Evolutionary conservation across 2,797 vertebrate genomes (phyloP).

Genomic region (Enteromius viviparus): DNA sequence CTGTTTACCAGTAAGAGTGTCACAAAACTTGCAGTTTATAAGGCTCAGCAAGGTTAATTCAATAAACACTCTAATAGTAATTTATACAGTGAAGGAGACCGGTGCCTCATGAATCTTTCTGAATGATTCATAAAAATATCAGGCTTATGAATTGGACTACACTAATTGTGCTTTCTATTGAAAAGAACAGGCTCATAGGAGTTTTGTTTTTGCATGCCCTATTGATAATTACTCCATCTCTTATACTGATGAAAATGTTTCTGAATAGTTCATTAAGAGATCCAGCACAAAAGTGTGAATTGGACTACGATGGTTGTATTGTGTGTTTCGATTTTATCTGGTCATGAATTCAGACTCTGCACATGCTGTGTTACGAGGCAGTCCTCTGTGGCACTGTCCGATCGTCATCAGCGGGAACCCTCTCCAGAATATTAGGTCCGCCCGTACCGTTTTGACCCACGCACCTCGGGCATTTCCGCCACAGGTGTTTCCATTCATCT

Average conservation of each 20-base stretch:
- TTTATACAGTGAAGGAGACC: neutral
- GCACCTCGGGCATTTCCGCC: too few species aligned
- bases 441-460: too few species aligned
- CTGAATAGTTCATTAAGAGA: neutral
- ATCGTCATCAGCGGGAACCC: too few species aligned
- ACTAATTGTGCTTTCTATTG: neutral
- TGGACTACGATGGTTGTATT: neutral
- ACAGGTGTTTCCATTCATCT: too few species aligned
- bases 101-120: neutral
- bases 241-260: neutral
- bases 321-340: neutral
- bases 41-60: neutral
- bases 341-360: neutral
- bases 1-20: neutral
- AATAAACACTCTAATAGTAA: neutral
- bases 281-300: neutral
- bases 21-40: neutral
- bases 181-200: neutral
- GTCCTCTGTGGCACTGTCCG: too few species aligned
- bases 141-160: neutral
- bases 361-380: too few species aligned
- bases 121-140: neutral
- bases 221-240: neutral
- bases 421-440: too few species aligned
- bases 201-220: neutral